Evolutionary conservation across 2,888 invertebrate genomes (phyloP).

Genomic region (Hoplodrina blanda): DNA sequence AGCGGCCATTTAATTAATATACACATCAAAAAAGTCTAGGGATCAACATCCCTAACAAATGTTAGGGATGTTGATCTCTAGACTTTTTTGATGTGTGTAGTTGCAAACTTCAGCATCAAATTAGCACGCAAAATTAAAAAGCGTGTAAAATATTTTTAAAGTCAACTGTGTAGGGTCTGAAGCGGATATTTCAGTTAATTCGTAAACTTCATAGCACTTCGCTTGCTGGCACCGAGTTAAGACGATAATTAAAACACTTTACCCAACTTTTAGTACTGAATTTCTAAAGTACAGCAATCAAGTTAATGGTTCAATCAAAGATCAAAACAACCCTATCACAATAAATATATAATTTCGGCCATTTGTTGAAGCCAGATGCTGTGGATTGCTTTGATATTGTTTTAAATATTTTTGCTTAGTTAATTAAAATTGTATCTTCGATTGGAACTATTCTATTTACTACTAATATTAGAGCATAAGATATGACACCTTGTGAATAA

Average conservation of each 20-base stretch:
- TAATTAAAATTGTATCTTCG: conserved; percentile 40
- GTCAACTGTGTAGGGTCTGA: conserved; percentile 76
- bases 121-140: conserved; percentile 68
- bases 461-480: not conserved
- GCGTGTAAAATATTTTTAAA: conserved; percentile 73
- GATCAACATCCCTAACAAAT: too few species aligned
- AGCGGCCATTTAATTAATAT: conserved; percentile 38
- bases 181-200: conserved; percentile 88
- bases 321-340: conserved; percentile 87
- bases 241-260: conserved; percentile 90
- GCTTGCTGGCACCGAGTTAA: conserved; percentile 84
- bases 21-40: too few species aligned
- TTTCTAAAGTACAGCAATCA: conserved; percentile 88
- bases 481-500: too few species aligned
- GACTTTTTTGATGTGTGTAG: too few species aligned
- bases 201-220: conserved; percentile 87
- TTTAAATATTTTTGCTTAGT: conserved; percentile 51
- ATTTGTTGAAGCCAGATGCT: conserved; percentile 72
- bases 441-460: not conserved
- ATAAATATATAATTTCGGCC: conserved; percentile 81
- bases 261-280: conserved; percentile 88
- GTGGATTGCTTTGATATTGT: conserved; percentile 62
- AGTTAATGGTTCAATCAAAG: conserved; percentile 88
- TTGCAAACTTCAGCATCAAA: conserved; percentile 52
- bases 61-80: too few species aligned